Evolutionary conservation across 2,797 vertebrate species (phyloP), one percentile per base, ranked within the genome.

Genomic region (Ptychobarbus kaznakovi): DNA sequence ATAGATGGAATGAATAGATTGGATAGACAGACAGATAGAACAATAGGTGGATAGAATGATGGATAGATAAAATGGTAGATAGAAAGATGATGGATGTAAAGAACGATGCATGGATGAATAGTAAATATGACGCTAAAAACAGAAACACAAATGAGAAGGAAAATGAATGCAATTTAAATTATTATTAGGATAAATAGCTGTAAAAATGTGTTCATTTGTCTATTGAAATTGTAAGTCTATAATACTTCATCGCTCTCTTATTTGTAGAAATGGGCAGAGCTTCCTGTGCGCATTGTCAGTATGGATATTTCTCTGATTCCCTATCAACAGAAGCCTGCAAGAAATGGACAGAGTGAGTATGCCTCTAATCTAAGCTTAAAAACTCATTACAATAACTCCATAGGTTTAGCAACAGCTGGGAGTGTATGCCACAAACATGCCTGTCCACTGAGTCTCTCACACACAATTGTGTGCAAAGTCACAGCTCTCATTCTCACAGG

Each of bases 301-400:
- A 86, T 22, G 97, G 97, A 86, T 96, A 93, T 92, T 99, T 96
- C 93, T 98, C 98, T 3, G 90, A 93, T 4, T 63, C 89, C 2
- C 88, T 86, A 69, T 96, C 95, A 28, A 94, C 85, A 0, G 94
- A 97, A 0, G 82, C 89, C 4, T 99, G 98, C 94, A 96, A 93
- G 93, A 92, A 88, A 38, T 98, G 97, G 98, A 97, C 96, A 32
- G 96, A 96, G 98, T 99, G 94, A 97, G 97, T 96, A 46, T 32
- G 28, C 32, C 42, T 73, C 4, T 35, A 20, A 8, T 56, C 20
- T 18, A 25, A 22, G 53, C 18, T 35, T 28, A 51, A 65, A 75
- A 76, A 66, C 5, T 25, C 9, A 11, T 51, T 35, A 9, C 61
- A 25, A 8, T 76, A 83, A 44, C 51, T 69, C 16, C n/a, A 40